phyloP scores from a whole-genome alignment of 2,888 invertebrate species.

The Perithous albicinctus region DNA sequence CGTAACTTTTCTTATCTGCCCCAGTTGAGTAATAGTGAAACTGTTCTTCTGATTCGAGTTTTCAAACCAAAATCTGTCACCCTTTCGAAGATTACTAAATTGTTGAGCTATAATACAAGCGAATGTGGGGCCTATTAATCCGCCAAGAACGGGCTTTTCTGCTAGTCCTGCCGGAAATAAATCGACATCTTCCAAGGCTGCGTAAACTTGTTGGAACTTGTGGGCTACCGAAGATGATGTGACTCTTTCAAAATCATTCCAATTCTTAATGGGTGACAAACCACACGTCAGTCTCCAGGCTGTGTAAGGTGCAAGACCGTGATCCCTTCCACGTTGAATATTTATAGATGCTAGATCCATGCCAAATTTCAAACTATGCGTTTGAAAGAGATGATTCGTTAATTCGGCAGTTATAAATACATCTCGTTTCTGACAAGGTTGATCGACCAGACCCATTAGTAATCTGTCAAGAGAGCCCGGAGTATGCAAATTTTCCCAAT shows the following conservation, averaged over 20 bases:
- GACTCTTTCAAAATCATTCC: constrained; percentile 90
- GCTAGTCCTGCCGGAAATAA: constrained; percentile 93
- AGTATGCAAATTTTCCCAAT: constrained; percentile 88
- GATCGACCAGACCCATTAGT: constrained; percentile 91
- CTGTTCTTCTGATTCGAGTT: constrained; percentile 91
- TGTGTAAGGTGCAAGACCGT: constrained; percentile 93
- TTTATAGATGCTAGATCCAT: constrained; percentile 96
- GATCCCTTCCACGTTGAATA: constrained; percentile 94
- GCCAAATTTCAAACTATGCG: constrained; percentile 89
- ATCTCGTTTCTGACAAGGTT: constrained; percentile 92
- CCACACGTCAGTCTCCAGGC: constrained; percentile 93
- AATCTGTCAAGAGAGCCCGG: constrained; percentile 93
- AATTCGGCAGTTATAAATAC: constrained; percentile 93
- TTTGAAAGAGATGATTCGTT: constrained; percentile 94
- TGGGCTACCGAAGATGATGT: constrained; percentile 89
- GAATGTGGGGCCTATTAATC: constrained; percentile 94
- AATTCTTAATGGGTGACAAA: constrained; percentile 88
- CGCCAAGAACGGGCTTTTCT: constrained; percentile 92
- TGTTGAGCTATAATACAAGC: constrained; percentile 95
- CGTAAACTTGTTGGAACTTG: constrained; percentile 86
- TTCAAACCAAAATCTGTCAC: constrained; percentile 93
- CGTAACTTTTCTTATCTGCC: constrained; percentile 90
- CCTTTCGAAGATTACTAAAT: constrained; percentile 91
- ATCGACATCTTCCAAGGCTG: constrained; percentile 93
- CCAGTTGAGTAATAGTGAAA: constrained; percentile 91